Evolutionary conservation across 2,113 vertebrate species (phyloP).

Genomic region (Trochalopteron elliotii): DNA sequence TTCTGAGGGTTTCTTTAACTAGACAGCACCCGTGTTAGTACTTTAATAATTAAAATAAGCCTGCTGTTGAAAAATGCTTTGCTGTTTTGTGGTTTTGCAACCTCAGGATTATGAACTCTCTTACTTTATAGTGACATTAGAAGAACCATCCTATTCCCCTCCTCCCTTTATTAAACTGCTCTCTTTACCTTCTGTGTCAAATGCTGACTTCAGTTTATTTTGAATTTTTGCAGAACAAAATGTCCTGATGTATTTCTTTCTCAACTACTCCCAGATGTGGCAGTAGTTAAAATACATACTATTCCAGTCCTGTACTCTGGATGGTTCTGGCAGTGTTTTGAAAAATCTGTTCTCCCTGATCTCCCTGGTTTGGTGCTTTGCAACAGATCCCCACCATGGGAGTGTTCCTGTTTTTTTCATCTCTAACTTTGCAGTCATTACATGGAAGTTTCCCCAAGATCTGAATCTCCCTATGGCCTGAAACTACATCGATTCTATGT

Average conservation of each 20-base stretch:
- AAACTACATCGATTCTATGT: neutral
- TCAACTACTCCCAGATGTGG: neutral
- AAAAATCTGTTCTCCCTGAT: neutral
- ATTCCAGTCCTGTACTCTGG: neutral
- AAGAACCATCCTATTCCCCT: neutral
- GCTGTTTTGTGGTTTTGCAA: conserved; percentile 19
- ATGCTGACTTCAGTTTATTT: neutral
- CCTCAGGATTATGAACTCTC: neutral
- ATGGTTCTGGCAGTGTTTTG: neutral
- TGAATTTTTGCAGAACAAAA: conserved; percentile 23
- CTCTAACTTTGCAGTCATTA: neutral
- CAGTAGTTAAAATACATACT: conserved; percentile 1
- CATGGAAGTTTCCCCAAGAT: neutral
- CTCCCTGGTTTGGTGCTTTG: conserved; percentile 8
- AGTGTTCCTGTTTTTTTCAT: neutral
- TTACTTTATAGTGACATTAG: neutral
- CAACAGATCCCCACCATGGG: neutral
- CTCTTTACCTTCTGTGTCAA: neutral
- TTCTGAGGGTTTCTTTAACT: neutral
- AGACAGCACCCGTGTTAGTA: neutral
- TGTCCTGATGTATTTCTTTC: neutral
- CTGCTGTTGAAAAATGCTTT: conserved; percentile 33
- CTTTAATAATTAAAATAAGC: conserved; percentile 9
- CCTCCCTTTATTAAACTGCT: neutral
- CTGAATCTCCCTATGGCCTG: neutral